Evolutionary conservation across 1,140 invertebrate genomes (phyloP).

Genomic region (Whitmania pigra): DNA sequence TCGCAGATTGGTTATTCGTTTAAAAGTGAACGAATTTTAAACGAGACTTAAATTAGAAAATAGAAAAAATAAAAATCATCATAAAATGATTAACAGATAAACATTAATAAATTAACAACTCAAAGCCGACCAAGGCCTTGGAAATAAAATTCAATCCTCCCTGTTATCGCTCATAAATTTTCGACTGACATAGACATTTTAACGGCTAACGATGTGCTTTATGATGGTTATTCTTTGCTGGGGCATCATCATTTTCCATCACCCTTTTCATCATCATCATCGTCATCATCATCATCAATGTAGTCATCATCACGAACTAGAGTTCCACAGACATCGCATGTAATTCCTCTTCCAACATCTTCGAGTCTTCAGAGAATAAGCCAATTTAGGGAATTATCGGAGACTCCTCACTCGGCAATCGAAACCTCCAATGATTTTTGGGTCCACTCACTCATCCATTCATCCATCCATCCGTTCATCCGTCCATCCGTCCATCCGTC

Average conservation of each 20-base stretch:
- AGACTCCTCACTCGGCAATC: background rate
- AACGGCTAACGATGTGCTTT: too few relatives aligned
- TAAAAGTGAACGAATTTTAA: too few relatives aligned
- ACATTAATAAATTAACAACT: too few relatives aligned
- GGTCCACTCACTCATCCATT: background rate
- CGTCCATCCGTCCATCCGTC: background rate
- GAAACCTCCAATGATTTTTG: background rate
- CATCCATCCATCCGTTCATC: background rate
- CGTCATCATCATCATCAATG: background rate
- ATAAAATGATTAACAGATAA: too few relatives aligned
- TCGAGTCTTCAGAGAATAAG: background rate
- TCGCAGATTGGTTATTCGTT: too few relatives aligned
- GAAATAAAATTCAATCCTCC: too few relatives aligned
- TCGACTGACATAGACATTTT: too few relatives aligned
- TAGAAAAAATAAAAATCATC: too few relatives aligned
- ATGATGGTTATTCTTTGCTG: too few relatives aligned
- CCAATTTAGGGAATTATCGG: background rate
- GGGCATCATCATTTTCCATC: background rate
- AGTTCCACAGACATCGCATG: background rate
- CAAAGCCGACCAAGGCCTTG: too few relatives aligned
- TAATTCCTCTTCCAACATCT: background rate
- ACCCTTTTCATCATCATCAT: background rate
- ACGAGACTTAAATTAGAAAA: too few relatives aligned
- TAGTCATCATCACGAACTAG: background rate
- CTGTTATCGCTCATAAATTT: too few relatives aligned